Percentiles rank a stretch among this genome's conserved stretches.
Conservation (phyloP, 1,140 invertebrate species). For the Zaprionus lachaisei region DNA sequence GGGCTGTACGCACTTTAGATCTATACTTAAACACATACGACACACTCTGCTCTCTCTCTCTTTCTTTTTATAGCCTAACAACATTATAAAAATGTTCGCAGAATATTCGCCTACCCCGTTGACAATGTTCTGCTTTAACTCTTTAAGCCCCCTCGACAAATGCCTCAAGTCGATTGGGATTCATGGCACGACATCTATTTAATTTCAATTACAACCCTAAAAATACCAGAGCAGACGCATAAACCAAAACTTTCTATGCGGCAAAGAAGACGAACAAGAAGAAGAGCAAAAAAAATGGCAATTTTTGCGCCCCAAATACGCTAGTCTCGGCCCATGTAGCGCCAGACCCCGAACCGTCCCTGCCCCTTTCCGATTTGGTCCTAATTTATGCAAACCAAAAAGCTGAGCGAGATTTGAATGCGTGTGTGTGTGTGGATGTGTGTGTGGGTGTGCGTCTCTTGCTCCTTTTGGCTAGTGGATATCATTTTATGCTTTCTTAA, state of each 20-base stretch:
- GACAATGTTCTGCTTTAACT: constrained; percentile 29
- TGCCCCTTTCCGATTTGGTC: constrained; percentile 14
- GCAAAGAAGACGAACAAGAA: constrained; percentile 8
- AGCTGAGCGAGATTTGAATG: constrained; percentile 64
- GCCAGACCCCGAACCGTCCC: background rate
- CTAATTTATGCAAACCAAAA: constrained; percentile 79
- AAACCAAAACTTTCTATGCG: constrained; percentile 65
- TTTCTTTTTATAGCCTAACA: background rate
- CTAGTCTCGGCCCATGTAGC: constrained; percentile 33
- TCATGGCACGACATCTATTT: constrained; percentile 82
- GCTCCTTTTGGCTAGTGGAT: constrained; percentile 54
- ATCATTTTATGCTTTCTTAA: constrained; percentile 82
- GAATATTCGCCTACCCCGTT: background rate
- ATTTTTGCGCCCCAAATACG: constrained; percentile 72
- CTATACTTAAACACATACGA: background rate
- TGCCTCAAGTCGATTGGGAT: constrained; percentile 63
- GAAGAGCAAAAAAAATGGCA: constrained; percentile 36
- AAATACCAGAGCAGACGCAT: constrained; percentile 73
- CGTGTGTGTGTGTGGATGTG: constrained; percentile 19
- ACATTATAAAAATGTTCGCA: constrained; percentile 14
- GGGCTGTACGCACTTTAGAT: background rate
- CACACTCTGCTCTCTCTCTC: background rate
- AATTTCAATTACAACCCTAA: constrained; percentile 82
- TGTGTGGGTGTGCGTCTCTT: constrained; percentile 15
- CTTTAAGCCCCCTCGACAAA: constrained; percentile 47